Evolutionary conservation across 2,888 invertebrate species (phyloP).

Genomic region (Unio pictorum): DNA sequence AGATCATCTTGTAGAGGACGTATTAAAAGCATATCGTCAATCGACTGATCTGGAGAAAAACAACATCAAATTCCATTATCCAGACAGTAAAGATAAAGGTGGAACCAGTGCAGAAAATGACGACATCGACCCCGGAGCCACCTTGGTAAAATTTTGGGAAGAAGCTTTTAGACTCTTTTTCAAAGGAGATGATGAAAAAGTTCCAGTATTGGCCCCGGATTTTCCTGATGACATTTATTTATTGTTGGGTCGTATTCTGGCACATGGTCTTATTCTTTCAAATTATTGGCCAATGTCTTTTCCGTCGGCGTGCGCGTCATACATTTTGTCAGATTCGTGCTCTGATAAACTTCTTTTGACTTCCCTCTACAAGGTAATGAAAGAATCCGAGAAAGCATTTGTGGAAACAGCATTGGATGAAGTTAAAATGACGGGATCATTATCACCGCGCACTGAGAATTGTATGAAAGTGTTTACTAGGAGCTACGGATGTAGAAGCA

Average conservation of each 20-base stretch:
- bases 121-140: slow-evolving; percentile 17
- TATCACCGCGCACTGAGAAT: slow-evolving; percentile 26
- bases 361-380: slow-evolving; percentile 40
- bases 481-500: slow-evolving; percentile 36
- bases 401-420: slow-evolving; percentile 37
- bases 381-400: slow-evolving; percentile 38
- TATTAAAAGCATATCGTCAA: too few relatives aligned
- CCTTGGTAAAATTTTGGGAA: slow-evolving; percentile 45
- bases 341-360: slow-evolving; percentile 37
- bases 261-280: slow-evolving; percentile 41
- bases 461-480: slow-evolving; percentile 35
- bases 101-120: slow-evolving; percentile 7
- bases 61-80: too few relatives aligned
- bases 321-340: slow-evolving; percentile 31
- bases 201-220: slow-evolving; percentile 33
- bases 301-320: slow-evolving; percentile 37
- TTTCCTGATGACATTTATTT: slow-evolving; percentile 33
- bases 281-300: slow-evolving; percentile 45
- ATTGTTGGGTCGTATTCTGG: slow-evolving; percentile 38
- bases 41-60: too few relatives aligned
- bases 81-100: too few relatives aligned
- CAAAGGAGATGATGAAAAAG: slow-evolving; percentile 38
- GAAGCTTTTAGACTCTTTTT: slow-evolving; percentile 42
- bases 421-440: slow-evolving; percentile 21
- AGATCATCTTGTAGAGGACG: too few relatives aligned